Percentiles rank a stretch among this genome's conserved stretches.
Evolutionary conservation across 2,888 invertebrate genomes (phyloP).

Genomic region (Caenorhabditis uteleia): DNA sequence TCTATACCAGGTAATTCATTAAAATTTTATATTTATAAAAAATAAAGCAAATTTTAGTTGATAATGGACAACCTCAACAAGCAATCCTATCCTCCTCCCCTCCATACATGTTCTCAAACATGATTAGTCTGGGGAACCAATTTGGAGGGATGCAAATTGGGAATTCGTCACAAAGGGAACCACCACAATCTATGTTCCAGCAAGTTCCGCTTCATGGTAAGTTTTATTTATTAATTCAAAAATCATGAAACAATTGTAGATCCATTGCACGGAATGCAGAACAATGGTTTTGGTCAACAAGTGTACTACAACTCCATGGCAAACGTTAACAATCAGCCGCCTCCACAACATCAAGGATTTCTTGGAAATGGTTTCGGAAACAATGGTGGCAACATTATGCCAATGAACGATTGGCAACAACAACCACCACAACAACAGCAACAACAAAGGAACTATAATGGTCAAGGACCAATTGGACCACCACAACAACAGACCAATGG

Average conservation of each 20-base stretch:
- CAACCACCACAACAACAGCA: constrained; percentile 13
- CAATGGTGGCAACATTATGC: too few species aligned
- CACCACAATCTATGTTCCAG: constrained; percentile 5
- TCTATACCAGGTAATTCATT: neutral
- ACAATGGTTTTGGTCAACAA: constrained; percentile 30
- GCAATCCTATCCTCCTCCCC: constrained; percentile 21
- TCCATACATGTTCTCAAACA: constrained; percentile 17
- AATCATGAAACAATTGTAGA: constrained; percentile 16
- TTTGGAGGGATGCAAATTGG: constrained; percentile 25
- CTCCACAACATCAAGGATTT: too few species aligned
- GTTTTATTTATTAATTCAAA: too few species aligned
- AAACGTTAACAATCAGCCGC: too few species aligned
- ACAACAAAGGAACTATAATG: constrained; percentile 1
- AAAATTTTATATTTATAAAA: constrained; percentile 4
- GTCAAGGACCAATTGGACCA: neutral
- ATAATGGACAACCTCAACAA: neutral
- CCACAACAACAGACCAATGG: too few species aligned
- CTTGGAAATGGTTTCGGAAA: too few species aligned
- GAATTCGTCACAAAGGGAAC: constrained; percentile 21
- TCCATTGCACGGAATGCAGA: constrained; percentile 24
- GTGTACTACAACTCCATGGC: constrained; percentile 6
- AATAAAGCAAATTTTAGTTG: constrained; percentile 4
- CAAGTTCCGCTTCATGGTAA: constrained; percentile 17
- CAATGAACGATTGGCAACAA: constrained; percentile 22
- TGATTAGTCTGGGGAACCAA: constrained; percentile 17